Evolutionary conservation across 2,888 invertebrate species (phyloP).

Genomic region (Orchesella flavescens): DNA sequence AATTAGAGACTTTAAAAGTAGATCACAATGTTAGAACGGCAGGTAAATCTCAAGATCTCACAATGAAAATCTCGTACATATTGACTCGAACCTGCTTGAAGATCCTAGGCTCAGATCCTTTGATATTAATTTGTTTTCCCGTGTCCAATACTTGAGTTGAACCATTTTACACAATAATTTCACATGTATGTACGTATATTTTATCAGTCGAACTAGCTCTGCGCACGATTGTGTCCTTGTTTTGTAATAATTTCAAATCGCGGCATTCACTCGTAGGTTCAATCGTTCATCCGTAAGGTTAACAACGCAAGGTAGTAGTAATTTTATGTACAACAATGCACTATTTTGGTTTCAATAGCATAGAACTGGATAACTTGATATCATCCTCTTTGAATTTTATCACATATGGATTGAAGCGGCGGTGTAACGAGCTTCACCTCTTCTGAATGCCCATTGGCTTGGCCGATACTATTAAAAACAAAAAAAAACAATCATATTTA

Average conservation of each 20-base stretch:
- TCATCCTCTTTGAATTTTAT: slow-evolving; percentile 71
- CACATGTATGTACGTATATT: not conserved
- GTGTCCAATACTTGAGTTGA: not conserved
- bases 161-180: too few relatives aligned
- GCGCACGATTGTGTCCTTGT: too few relatives aligned
- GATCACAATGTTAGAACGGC: slow-evolving; percentile 60
- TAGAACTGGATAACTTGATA: slow-evolving; percentile 16
- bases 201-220: slow-evolving; percentile 1
- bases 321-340: not conserved
- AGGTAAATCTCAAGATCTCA: slow-evolving; percentile 28
- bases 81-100: slow-evolving; percentile 31
- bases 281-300: not conserved
- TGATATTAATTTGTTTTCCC: not conserved
- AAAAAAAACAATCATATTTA: slow-evolving; percentile 29
- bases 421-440: slow-evolving; percentile 93
- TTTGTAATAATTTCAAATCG: not conserved
- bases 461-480: slow-evolving; percentile 88
- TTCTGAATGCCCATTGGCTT: slow-evolving; percentile 92
- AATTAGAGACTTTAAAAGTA: slow-evolving; percentile 40
- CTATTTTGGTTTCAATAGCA: not conserved
- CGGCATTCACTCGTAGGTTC: not conserved
- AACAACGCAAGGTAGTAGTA: not conserved
- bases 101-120: slow-evolving; percentile 44
- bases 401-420: slow-evolving; percentile 96
- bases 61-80: not conserved